A percentile compares a stretch with the other conserved stretches of the same genome.
Evolutionary conservation across 2,797 vertebrate species (phyloP).

Genomic region (Lophius americanus): DNA sequence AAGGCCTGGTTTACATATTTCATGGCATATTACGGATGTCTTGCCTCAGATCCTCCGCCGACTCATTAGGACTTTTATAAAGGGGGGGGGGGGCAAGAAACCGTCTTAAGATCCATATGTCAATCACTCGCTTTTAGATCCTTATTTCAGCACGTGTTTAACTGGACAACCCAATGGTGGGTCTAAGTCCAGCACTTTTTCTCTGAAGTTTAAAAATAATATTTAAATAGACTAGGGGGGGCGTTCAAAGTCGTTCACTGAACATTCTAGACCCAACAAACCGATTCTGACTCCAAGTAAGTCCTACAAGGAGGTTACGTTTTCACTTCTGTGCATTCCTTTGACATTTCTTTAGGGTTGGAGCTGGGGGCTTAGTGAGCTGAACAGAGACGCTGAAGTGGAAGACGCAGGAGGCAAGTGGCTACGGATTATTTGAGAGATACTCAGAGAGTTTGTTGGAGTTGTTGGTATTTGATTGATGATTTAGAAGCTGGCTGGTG

Average conservation of each 20-base stretch:
- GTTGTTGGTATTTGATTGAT: too few species aligned
- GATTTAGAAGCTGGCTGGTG: too few species aligned
- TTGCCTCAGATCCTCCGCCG: slow-evolving; percentile 78
- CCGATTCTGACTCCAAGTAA: too few species aligned
- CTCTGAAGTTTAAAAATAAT: slow-evolving; percentile 39
- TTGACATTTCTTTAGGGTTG: too few species aligned
- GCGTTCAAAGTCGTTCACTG: neutral
- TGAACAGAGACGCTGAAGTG: too few species aligned
- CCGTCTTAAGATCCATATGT: slow-evolving; percentile 55
- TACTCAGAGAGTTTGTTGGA: too few species aligned
- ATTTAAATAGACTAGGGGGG: too few species aligned
- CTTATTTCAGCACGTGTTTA: slow-evolving; percentile 46
- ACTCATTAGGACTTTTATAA: slow-evolving; percentile 79
- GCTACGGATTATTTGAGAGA: too few species aligned
- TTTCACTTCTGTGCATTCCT: too few species aligned
- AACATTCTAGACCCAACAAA: neutral
- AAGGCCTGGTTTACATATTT: slow-evolving; percentile 78
- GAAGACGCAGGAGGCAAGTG: too few species aligned
- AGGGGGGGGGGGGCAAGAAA: slow-evolving; percentile 38
- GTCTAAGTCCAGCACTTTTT: slow-evolving; percentile 54
- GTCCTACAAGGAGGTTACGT: too few species aligned
- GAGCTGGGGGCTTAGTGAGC: too few species aligned
- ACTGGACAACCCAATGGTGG: slow-evolving; percentile 48
- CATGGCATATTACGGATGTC: slow-evolving; percentile 80
- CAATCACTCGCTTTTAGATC: slow-evolving; percentile 52